phyloP scores from a whole-genome alignment of 2,797 vertebrate species.

The Cirrhinus molitorella region DNA sequence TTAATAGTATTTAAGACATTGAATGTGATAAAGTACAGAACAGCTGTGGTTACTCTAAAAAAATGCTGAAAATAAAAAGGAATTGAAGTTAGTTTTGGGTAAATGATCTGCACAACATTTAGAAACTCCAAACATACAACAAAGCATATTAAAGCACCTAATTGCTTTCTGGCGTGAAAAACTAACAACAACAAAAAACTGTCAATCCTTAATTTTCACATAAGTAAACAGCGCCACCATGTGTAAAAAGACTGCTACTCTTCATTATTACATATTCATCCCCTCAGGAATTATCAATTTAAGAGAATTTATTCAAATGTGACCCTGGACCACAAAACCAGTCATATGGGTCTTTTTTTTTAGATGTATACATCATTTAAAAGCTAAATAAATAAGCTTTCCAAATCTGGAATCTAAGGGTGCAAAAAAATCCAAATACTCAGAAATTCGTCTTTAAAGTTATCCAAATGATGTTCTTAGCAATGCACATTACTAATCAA shows the following conservation, averaged over 20 bases:
- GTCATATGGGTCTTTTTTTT: too few relatives aligned
- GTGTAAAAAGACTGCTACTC: conserved; percentile 1
- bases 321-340: too few relatives aligned
- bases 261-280: neutral
- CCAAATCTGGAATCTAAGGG: too few relatives aligned
- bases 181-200: too few relatives aligned
- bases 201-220: neutral
- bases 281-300: neutral
- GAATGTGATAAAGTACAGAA: neutral
- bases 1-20: neutral
- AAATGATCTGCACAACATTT: neutral
- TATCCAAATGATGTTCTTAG: too few relatives aligned
- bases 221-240: conserved; percentile 24
- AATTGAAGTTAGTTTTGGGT: neutral
- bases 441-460: too few relatives aligned
- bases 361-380: too few relatives aligned
- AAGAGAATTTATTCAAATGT: neutral
- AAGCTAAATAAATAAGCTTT: too few relatives aligned
- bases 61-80: neutral
- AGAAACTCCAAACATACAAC: neutral
- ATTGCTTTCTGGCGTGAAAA: neutral
- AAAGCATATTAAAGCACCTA: neutral
- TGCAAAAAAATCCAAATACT: too few relatives aligned
- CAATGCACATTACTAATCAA: too few relatives aligned
- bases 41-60: neutral